These are phyloP conservation scores for Pelosia muscerda DNA, from an alignment of 2,888 invertebrate species.

Conservation along the genomic window DNA sequence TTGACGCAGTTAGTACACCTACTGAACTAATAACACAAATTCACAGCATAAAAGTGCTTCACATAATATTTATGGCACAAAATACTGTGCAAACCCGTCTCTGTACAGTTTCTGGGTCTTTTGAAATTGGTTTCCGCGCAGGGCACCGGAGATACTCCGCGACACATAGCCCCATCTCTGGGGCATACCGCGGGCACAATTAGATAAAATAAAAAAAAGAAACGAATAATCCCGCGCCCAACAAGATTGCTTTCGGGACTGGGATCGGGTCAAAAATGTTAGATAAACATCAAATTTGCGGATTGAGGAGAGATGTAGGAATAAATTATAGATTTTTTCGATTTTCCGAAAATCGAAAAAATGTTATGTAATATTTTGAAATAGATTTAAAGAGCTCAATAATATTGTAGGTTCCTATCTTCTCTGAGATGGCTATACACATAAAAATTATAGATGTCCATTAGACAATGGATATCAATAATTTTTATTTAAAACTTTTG, in stretches of 20 bases:
- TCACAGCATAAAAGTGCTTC: background rate
- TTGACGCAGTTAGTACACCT: background rate
- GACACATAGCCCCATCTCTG: conserved; percentile 80
- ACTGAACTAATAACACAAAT: background rate
- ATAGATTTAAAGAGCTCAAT: background rate
- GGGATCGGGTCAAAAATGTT: conserved; percentile 50
- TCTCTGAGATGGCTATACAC: background rate
- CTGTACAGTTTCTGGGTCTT: conserved; percentile 74
- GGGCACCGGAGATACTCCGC: conserved; percentile 68
- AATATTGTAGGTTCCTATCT: too few species aligned
- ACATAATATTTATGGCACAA: background rate
- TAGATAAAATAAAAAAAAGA: conserved; percentile 78
- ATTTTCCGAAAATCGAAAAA: background rate
- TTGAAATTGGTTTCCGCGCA: conserved; percentile 79
- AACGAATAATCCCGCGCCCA: conserved; percentile 64
- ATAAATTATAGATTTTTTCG: conserved; percentile 16
- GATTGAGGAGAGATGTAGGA: conserved; percentile 14
- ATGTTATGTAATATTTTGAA: background rate
- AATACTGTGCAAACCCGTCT: conserved; percentile 53
- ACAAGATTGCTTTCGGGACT: conserved; percentile 68
- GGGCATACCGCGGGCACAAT: conserved; percentile 79
- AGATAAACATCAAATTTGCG: conserved; percentile 46
- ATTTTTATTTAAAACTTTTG: too few species aligned
- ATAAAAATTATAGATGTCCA: too few species aligned
- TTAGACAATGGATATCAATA: too few species aligned